A percentile compares a stretch with the other conserved stretches of the same genome.
Conservation (phyloP, 2,888 invertebrate genomes). For the Epinotia ramella region DNA sequence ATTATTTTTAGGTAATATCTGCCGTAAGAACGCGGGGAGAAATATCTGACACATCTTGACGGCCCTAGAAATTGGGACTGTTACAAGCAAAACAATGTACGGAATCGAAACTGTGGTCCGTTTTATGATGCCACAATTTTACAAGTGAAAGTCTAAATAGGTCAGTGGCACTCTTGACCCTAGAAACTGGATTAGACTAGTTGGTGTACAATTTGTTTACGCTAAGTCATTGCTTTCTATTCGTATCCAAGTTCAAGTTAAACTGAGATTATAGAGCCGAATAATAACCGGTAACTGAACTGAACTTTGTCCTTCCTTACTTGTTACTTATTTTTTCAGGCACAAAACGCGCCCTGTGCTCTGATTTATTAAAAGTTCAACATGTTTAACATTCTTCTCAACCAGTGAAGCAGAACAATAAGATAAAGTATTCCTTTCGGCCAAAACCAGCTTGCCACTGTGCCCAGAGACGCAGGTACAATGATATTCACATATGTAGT, state of each 20-base stretch:
- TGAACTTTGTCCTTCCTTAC: too few species aligned
- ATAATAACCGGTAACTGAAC: neutral
- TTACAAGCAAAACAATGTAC: neutral
- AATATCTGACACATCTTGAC: too few species aligned
- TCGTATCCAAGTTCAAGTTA: neutral
- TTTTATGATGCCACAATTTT: too few species aligned
- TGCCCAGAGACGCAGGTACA: neutral
- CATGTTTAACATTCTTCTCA: neutral
- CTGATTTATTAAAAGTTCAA: neutral
- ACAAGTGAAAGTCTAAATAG: too few species aligned
- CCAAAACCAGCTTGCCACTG: too few species aligned
- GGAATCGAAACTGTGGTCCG: neutral
- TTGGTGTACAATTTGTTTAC: neutral
- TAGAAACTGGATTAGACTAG: too few species aligned
- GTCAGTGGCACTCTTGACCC: too few species aligned
- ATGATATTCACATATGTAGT: neutral
- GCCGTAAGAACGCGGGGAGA: too few species aligned
- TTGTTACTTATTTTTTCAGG: too few species aligned
- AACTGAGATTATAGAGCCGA: neutral
- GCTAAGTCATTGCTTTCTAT: neutral
- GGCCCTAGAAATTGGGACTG: neutral
- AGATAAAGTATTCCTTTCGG: too few species aligned
- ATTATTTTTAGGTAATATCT: too few species aligned
- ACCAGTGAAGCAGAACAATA: neutral
- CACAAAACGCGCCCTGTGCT: too few species aligned